These are phyloP conservation scores for Siphamia tubifer DNA, from an alignment of 2,113 vertebrate genomes.

Conservation along the genomic window DNA sequence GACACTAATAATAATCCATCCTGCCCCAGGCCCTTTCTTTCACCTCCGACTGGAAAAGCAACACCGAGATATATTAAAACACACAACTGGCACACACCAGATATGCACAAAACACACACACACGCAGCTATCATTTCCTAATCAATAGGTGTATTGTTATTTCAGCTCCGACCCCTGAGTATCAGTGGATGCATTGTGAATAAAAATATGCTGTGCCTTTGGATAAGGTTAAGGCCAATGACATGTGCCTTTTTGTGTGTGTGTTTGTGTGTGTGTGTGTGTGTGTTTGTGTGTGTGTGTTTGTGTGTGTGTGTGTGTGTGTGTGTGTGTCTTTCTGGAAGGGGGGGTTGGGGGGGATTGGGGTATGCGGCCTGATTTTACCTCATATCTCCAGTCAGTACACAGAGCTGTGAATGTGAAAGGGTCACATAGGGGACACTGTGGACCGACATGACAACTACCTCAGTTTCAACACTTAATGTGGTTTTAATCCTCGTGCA, in stretches of 20 bases:
- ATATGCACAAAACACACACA: conserved; percentile 22
- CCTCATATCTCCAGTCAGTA: not conserved
- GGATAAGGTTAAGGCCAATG: conserved; percentile 51
- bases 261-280: not conserved
- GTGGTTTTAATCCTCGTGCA: no score
- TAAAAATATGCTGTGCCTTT: conserved; percentile 64
- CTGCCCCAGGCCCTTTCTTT: conserved; percentile 3
- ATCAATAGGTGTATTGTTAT: conserved; percentile 69
- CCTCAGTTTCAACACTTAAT: no score
- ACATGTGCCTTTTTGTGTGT: conserved; percentile 2
- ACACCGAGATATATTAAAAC: conserved; percentile 2
- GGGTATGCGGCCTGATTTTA: not conserved
- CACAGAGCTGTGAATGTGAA: not conserved
- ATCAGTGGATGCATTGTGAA: conserved; percentile 58
- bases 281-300: not conserved
- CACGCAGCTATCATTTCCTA: conserved; percentile 23
- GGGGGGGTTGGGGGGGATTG: not conserved
- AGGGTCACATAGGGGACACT: not conserved
- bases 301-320: no score
- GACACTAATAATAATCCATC: not conserved
- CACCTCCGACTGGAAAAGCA: conserved; percentile 38
- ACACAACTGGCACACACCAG: not conserved
- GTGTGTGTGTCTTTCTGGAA: not conserved
- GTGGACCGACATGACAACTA: no score
- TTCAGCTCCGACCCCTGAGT: conserved; percentile 45